A percentile compares a stretch with the other conserved stretches of the same genome.
Conservation (phyloP, 2,888 invertebrate species). For the Catocala fraxini region DNA sequence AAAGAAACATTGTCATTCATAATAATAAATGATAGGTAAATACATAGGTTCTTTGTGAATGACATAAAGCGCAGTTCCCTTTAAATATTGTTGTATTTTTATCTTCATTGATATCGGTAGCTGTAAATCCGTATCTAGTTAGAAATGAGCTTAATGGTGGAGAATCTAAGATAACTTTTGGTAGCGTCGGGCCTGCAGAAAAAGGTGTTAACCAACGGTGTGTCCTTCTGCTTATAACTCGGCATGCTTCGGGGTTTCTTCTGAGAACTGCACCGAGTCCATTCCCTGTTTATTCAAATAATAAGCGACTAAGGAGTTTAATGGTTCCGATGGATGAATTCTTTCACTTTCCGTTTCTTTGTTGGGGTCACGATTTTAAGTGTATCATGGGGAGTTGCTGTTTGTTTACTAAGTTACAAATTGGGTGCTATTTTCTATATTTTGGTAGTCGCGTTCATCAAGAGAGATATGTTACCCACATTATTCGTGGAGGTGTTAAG, state of each 20-base stretch:
- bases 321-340: constrained; percentile 70
- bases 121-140: constrained; percentile 40
- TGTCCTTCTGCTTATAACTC: constrained; percentile 72
- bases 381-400: constrained; percentile 50
- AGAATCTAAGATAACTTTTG: constrained; percentile 54
- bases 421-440: constrained; percentile 37
- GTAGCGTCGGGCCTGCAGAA: constrained; percentile 47
- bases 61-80: constrained; percentile 61
- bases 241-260: constrained; percentile 72
- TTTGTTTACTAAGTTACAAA: constrained; percentile 38
- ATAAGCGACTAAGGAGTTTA: constrained; percentile 75
- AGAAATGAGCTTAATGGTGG: constrained; percentile 52
- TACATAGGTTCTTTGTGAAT: constrained; percentile 55
- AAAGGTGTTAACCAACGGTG: constrained; percentile 79
- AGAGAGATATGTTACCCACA: constrained; percentile 35
- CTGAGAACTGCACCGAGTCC: constrained; percentile 72
- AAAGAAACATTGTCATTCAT: no score
- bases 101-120: constrained; percentile 68
- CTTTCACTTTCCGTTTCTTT: constrained; percentile 79
- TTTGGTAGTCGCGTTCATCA: constrained; percentile 12
- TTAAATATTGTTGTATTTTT: constrained; percentile 53
- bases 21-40: constrained; percentile 47
- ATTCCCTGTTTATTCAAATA: constrained; percentile 74
- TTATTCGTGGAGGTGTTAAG: constrained; percentile 58
- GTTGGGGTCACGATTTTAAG: constrained; percentile 63